These are phyloP conservation scores for Holothuria leucospilota DNA, from an alignment of 53 echinoderm and acorn worm genomes.

Conservation along the genomic window DNA sequence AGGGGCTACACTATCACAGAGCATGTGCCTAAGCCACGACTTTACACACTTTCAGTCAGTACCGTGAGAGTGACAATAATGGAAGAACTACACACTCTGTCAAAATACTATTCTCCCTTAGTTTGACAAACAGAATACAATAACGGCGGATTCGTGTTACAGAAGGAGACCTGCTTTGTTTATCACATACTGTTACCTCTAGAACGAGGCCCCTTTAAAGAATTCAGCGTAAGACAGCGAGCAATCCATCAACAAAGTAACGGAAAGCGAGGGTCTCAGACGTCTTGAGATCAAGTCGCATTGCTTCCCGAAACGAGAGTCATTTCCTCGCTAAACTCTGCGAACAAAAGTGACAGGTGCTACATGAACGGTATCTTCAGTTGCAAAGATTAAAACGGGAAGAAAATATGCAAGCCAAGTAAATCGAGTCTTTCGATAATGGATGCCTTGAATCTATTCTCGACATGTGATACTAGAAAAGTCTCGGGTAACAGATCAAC, in stretches of 20 bases:
- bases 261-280: neutral
- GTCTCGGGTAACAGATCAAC: constrained; percentile 51
- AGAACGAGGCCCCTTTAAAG: constrained; percentile 32
- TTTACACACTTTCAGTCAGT: too few relatives aligned
- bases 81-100: too few relatives aligned
- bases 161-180: too few relatives aligned
- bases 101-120: neutral
- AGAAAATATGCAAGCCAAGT: constrained; percentile 1
- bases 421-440: constrained; percentile 44
- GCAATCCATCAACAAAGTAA: constrained; percentile 35
- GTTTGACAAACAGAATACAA: constrained; percentile 4
- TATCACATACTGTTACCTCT: too few relatives aligned
- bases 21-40: too few relatives aligned
- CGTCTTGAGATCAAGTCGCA: constrained; percentile 35
- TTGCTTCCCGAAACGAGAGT: constrained; percentile 39
- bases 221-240: neutral
- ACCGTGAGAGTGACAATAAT: too few relatives aligned
- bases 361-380: constrained; percentile 40
- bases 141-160: too few relatives aligned
- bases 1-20: too few relatives aligned
- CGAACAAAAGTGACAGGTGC: constrained; percentile 51
- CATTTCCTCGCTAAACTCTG: constrained; percentile 34
- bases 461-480: constrained; percentile 36
- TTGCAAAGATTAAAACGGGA: constrained; percentile 14
- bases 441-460: constrained; percentile 47